Evolutionary conservation across 2,113 vertebrate genomes (phyloP).

Genomic region (Melanerpes aurifrons): DNA sequence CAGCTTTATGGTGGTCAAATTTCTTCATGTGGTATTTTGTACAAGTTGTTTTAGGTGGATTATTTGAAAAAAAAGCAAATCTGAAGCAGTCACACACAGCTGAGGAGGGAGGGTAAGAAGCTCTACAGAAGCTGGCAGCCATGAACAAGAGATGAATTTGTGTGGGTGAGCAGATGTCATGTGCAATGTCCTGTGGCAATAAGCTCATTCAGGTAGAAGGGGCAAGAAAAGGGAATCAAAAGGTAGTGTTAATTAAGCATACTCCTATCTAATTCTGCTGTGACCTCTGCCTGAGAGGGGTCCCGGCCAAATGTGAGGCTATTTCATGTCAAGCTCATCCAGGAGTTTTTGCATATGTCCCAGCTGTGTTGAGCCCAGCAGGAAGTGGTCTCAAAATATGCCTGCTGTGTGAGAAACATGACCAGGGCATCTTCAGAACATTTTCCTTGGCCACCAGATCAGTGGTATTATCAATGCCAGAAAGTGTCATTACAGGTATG

Average conservation of each 20-base stretch:
- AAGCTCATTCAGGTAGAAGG: not conserved
- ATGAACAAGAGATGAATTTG: not conserved
- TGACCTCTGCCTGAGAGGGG: not conserved
- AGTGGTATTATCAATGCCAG: not conserved
- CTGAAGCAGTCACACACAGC: not conserved
- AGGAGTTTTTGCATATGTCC: not conserved
- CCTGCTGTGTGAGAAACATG: not conserved
- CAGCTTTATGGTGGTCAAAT: not conserved
- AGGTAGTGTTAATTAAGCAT: not conserved
- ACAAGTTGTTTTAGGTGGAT: not conserved
- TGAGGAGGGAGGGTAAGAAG: not conserved
- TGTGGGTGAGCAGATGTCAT: not conserved
- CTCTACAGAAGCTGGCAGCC: not conserved
- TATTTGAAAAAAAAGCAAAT: not conserved
- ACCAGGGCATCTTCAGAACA: not conserved
- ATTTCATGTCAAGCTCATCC: not conserved
- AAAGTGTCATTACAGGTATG: not conserved
- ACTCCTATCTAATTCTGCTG: not conserved
- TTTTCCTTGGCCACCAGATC: not conserved
- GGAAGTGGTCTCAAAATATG: not conserved
- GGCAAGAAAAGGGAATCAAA: not conserved
- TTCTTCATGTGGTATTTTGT: not conserved
- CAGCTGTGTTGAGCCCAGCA: not conserved
- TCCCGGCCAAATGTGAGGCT: not conserved
- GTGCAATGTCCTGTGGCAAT: not conserved